Percentiles rank a stretch among this genome's conserved stretches.
Evolutionary conservation across 2,888 invertebrate genomes (phyloP).

Genomic region (Patella depressa): DNA sequence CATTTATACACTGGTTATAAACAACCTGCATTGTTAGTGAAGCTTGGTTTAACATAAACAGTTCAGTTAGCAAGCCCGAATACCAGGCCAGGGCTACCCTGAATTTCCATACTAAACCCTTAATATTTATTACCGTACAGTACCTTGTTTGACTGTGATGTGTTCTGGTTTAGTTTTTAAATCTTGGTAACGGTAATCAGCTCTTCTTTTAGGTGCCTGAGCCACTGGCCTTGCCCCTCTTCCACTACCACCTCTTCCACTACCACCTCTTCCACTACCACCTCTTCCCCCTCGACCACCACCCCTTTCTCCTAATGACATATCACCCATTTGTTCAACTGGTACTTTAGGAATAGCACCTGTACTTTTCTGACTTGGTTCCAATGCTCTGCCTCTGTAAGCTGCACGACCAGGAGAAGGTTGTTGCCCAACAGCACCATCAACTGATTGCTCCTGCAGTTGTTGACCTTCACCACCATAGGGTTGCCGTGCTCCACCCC

Average conservation of each 20-base stretch:
- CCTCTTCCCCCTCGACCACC: conserved; percentile 17
- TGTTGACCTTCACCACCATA: conserved; percentile 7
- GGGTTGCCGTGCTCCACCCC: too few species aligned
- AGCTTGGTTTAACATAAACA: too few species aligned
- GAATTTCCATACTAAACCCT: too few species aligned
- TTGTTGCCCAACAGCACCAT: conserved; percentile 42
- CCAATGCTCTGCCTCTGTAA: conserved; percentile 56
- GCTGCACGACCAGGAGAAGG: conserved; percentile 58
- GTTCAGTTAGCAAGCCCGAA: too few species aligned
- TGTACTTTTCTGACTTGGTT: conserved; percentile 52
- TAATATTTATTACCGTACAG: too few species aligned
- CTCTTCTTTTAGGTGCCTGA: conserved; percentile 24
- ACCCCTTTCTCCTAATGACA: conserved; percentile 47
- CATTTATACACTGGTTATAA: too few species aligned
- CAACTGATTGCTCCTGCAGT: conserved; percentile 33
- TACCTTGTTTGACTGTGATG: conserved; percentile 50
- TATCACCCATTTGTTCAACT: conserved; percentile 43
- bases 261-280: too few species aligned
- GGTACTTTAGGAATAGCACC: conserved; percentile 43
- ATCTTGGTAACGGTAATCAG: conserved; percentile 38
- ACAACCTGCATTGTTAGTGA: too few species aligned
- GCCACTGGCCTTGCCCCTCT: too few species aligned
- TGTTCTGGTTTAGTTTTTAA: conserved; percentile 52
- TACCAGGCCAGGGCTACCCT: too few species aligned
- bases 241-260: too few species aligned